Evolutionary conservation across 2,797 vertebrate species (phyloP), one percentile per base, ranked within the genome.

Genomic region (Oophaga sylvatica): DNA sequence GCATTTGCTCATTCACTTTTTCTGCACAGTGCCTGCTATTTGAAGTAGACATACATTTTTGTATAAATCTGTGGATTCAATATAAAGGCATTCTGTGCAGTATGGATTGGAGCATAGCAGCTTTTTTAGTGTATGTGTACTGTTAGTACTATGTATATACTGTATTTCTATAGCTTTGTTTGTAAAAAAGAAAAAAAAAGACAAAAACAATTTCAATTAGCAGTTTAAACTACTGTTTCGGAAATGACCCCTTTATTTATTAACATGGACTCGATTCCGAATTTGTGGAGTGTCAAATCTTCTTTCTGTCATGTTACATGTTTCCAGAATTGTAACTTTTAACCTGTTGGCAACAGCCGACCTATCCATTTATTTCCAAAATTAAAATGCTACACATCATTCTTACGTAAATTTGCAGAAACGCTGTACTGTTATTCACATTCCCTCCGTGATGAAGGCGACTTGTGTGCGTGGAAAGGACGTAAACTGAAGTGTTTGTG

Each of bases 191-290:
- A 75, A 29, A 71, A 20, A 87, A 62, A 68, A 22, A 78, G 16
- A 88, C n/a, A 87, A 80, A 87, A 62, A 70, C 56, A 62, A 93
- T 94, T 93, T 95, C 95, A 95, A 94, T 93, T 95, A 91, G 89
- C 91, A 91, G 91, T 94, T 95, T 94, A 95, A 95, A 94, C 94
- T 95, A 95, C 94, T 95, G 95, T 95, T 95, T 94, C 92, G 93
- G 93, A 95, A 95, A 95, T 26, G 93, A 94, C 95, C 94, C 95
- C 93, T 94, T 95, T 95, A 95, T 96, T 96, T 96, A 95, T 96
- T 96, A 95, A 90, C 92, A 90, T 93, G 91, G 91, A 92, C 89
- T 92, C 92, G 91, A 90, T 89, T 90, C 65, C 88, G 91, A 90
- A 88, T 90, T 1, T 62, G 89, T 91, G 90, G 89, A 90, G 91